These are phyloP conservation scores for Myzus persicae DNA, from an alignment of 1,140 invertebrate genomes.

Conservation along the genomic window DNA sequence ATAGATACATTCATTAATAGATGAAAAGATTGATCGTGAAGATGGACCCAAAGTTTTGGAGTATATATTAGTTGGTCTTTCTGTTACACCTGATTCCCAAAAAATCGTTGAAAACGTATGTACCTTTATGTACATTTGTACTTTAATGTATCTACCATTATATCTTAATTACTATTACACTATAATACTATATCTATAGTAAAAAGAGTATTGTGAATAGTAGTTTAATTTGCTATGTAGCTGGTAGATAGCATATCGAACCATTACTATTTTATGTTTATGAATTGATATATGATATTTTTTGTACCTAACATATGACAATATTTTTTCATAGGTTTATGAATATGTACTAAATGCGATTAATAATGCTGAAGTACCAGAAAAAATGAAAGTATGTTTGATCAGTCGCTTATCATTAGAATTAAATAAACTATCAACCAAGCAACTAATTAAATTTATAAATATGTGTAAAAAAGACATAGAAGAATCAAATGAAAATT, in stretches of 20 bases:
- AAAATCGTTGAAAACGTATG: slow-evolving; percentile 36
- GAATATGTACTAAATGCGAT: slow-evolving; percentile 53
- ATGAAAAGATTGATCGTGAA: slow-evolving; percentile 43
- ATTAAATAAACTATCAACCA: slow-evolving; percentile 41
- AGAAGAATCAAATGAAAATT: slow-evolving; percentile 28
- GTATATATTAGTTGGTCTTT: slow-evolving; percentile 45
- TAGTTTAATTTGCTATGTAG: background rate
- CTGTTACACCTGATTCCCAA: slow-evolving; percentile 36
- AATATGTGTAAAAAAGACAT: slow-evolving; percentile 57
- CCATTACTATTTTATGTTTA: background rate
- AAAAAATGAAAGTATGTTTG: slow-evolving; percentile 54
- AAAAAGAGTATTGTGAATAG: background rate
- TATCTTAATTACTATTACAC: background rate
- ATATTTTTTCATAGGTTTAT: slow-evolving; percentile 31
- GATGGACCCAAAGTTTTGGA: slow-evolving; percentile 49
- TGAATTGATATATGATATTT: background rate
- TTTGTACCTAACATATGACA: background rate
- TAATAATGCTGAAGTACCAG: background rate
- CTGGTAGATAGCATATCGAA: background rate
- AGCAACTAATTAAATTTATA: slow-evolving; percentile 46
- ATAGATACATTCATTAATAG: slow-evolving; percentile 51
- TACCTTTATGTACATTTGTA: background rate
- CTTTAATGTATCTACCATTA: background rate
- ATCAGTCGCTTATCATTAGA: slow-evolving; percentile 49
- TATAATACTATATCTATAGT: background rate